A percentile compares a stretch with the other conserved stretches of the same genome.
Evolutionary conservation across 2,888 invertebrate genomes (phyloP).

Genomic region (Pediacus dermestoides): DNA sequence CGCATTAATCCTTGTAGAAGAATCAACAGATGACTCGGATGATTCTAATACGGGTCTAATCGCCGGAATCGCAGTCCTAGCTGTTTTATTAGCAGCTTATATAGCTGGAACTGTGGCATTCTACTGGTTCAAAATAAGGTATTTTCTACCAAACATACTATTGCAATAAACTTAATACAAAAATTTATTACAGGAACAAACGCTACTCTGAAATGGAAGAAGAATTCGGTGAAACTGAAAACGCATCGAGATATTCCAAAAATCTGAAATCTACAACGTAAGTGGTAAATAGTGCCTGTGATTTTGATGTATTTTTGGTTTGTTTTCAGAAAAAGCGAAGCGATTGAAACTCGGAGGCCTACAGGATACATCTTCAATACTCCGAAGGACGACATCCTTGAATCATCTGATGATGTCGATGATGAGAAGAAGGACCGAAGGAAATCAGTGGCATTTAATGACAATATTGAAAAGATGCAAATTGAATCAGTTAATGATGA

Average conservation of each 20-base stretch:
- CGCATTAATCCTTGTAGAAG: no score
- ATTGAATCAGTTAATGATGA: conserved; percentile 24
- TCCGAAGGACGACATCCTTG: conserved; percentile 29
- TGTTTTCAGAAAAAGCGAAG: no score
- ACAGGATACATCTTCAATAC: no score
- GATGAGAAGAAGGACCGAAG: conserved; percentile 14
- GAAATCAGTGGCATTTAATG: conserved; percentile 35
- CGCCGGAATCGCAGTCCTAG: conserved; percentile 39
- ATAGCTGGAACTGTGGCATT: conserved; percentile 36
- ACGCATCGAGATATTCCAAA: no score
- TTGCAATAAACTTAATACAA: neutral
- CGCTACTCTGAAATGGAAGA: conserved; percentile 6
- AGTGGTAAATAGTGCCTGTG: no score
- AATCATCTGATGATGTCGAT: conserved; percentile 21
- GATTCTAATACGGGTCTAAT: conserved; percentile 32
- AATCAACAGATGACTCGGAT: no score
- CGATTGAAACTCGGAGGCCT: no score
- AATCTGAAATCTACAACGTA: no score
- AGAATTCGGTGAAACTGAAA: neutral
- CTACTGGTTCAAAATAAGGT: conserved; percentile 39
- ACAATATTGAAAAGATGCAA: conserved; percentile 32
- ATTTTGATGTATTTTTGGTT: no score
- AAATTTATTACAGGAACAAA: conserved; percentile 1
- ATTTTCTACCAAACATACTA: conserved; percentile 12
- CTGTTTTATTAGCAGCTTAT: conserved; percentile 33